A percentile compares a stretch with the other conserved stretches of the same genome.
These are phyloP conservation scores for Atethmia centrago DNA, from an alignment of 2,888 invertebrate genomes.

Conservation along the genomic window DNA sequence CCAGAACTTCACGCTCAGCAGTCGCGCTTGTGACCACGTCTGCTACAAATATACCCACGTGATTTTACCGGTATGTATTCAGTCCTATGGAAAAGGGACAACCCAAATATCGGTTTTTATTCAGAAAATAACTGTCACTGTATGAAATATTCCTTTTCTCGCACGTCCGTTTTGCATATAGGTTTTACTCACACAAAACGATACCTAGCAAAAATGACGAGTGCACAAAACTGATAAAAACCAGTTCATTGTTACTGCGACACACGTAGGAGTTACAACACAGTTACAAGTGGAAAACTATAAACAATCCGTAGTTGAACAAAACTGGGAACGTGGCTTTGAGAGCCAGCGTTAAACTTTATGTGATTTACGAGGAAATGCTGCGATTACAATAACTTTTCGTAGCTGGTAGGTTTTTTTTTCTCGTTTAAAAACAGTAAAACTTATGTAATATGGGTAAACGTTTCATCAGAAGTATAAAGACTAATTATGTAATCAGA, in stretches of 20 bases:
- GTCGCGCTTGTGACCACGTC: too few species aligned
- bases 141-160: neutral
- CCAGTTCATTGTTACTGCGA: conserved; percentile 32
- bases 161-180: neutral
- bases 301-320: conserved; percentile 46
- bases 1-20: too few species aligned
- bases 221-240: conserved; percentile 35
- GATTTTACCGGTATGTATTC: neutral
- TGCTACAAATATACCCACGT: neutral
- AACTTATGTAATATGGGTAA: neutral
- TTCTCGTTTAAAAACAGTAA: neutral
- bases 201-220: neutral
- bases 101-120: neutral
- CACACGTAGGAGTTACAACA: conserved; percentile 38
- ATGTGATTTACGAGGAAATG: conserved; percentile 35
- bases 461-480: neutral
- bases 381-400: neutral
- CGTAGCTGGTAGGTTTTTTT: neutral
- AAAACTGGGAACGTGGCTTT: conserved; percentile 31
- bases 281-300: conserved; percentile 58
- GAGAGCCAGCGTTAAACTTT: conserved; percentile 26
- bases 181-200: neutral
- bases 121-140: neutral
- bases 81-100: neutral
- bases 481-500: neutral